phyloP scores from a whole-genome alignment of 2,113 vertebrate genomes.

The Tympanuchus pallidicinctus region DNA sequence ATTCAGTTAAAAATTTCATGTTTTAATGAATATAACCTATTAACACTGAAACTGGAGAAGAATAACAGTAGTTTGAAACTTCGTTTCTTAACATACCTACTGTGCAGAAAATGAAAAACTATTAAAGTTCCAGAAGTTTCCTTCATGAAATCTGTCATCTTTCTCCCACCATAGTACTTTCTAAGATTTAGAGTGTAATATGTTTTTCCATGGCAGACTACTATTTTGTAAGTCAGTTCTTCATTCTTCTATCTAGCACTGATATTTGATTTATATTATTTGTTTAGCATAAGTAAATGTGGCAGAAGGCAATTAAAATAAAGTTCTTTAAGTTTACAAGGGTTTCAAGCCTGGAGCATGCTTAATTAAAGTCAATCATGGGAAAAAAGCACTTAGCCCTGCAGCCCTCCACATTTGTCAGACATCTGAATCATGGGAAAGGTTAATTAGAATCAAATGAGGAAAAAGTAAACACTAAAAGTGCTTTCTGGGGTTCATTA shows the following conservation, averaged over 20 bases:
- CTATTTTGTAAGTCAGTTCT: slow-evolving; percentile 15
- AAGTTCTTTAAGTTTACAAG: slow-evolving; percentile 65
- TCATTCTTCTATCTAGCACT: neutral
- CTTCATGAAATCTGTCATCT: neutral
- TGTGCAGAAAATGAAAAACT: neutral
- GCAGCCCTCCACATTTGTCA: slow-evolving; percentile 66
- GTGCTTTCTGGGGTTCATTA: slow-evolving; percentile 59
- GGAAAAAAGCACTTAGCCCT: slow-evolving; percentile 66
- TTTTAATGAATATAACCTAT: neutral
- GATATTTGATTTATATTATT: slow-evolving; percentile 67
- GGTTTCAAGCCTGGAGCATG: slow-evolving; percentile 60
- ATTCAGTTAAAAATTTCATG: neutral
- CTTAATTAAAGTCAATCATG: slow-evolving; percentile 77
- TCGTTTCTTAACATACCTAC: neutral
- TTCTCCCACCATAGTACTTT: neutral
- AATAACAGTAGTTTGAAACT: neutral
- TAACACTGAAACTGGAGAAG: neutral
- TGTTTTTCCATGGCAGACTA: neutral
- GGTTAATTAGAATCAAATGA: slow-evolving; percentile 74
- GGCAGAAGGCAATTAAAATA: slow-evolving; percentile 74
- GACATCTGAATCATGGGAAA: slow-evolving; percentile 73
- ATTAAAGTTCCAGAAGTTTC: neutral
- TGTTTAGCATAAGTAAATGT: slow-evolving; percentile 64
- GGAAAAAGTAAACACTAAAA: slow-evolving; percentile 71
- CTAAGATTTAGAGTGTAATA: neutral